phyloP scores from a whole-genome alignment of 2,797 vertebrate genomes.

The Mormyrus proboscirostris region DNA sequence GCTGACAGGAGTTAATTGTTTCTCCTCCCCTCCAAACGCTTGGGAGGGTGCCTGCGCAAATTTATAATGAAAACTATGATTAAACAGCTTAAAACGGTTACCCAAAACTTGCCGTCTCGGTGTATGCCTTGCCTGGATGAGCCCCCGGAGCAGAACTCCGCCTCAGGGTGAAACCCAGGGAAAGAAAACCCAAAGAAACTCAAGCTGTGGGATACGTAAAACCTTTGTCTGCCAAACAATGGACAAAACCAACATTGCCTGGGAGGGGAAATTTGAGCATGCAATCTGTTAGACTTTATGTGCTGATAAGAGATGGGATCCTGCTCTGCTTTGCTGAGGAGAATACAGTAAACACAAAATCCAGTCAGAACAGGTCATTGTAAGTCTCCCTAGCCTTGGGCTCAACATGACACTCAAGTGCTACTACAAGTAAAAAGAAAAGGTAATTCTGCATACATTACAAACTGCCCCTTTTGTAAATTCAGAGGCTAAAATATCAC shows the following conservation, averaged over 20 bases:
- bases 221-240: constrained; percentile 76
- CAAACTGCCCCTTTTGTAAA: constrained; percentile 66
- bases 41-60: constrained; percentile 41
- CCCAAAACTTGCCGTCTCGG: constrained; percentile 34
- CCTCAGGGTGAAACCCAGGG: constrained; percentile 56
- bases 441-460: constrained; percentile 66
- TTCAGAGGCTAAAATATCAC: constrained; percentile 62
- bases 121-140: background rate
- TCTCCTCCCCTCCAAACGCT: constrained; percentile 40
- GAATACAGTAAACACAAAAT: constrained; percentile 66
- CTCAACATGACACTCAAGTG: constrained; percentile 84
- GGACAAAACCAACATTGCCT: constrained; percentile 74
- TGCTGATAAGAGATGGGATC: constrained; percentile 77
- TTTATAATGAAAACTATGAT: constrained; percentile 42
- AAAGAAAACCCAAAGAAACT: constrained; percentile 76
- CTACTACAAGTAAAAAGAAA: constrained; percentile 73
- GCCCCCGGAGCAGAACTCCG: constrained; percentile 58
- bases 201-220: constrained; percentile 72
- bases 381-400: constrained; percentile 70
- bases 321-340: constrained; percentile 48
- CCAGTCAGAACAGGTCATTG: constrained; percentile 71
- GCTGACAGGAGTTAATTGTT: constrained; percentile 43
- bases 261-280: constrained; percentile 82
- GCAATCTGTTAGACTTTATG: constrained; percentile 78
- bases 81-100: constrained; percentile 35